Evolutionary conservation across 2,888 invertebrate species (phyloP).

Genomic region (Hydriomena furcata): DNA sequence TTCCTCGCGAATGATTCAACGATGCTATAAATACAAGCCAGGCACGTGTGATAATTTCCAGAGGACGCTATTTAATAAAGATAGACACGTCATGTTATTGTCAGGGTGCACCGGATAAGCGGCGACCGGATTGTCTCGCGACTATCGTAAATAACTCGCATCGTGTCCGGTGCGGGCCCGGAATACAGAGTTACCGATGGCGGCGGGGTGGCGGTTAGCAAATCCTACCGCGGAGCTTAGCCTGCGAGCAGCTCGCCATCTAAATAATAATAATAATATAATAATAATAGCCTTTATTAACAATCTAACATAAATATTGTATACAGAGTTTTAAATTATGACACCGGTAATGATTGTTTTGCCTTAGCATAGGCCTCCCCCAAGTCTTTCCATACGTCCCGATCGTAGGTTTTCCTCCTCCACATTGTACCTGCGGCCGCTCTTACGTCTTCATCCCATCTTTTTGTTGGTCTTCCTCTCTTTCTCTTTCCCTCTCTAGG

Average conservation of each 20-base stretch:
- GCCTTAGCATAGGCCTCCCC: too few relatives aligned
- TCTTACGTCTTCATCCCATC: too few relatives aligned
- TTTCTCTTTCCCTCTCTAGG: too few relatives aligned
- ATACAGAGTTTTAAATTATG: too few relatives aligned
- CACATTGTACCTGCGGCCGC: too few relatives aligned
- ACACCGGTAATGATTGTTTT: too few relatives aligned
- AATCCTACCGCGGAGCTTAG: constrained; percentile 50
- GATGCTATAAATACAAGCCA: constrained; percentile 63
- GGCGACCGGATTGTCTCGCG: constrained; percentile 77
- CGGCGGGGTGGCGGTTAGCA: constrained; percentile 56
- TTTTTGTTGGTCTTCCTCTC: too few relatives aligned
- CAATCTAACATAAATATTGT: too few relatives aligned
- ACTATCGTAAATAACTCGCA: constrained; percentile 79
- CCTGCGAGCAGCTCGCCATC: constrained; percentile 10
- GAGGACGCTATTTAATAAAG: constrained; percentile 77
- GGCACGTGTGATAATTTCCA: constrained; percentile 73
- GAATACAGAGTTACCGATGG: constrained; percentile 71
- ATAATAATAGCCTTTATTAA: too few relatives aligned
- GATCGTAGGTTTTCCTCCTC: too few relatives aligned
- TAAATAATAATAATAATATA: too few relatives aligned
- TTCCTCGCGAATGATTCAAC: constrained; percentile 65
- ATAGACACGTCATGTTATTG: constrained; percentile 80
- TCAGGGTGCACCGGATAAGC: constrained; percentile 79
- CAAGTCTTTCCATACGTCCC: too few relatives aligned
- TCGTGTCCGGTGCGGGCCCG: constrained; percentile 73